Conservation (phyloP, 2,113 vertebrate genomes). For the Amblyornis subalaris region DNA sequence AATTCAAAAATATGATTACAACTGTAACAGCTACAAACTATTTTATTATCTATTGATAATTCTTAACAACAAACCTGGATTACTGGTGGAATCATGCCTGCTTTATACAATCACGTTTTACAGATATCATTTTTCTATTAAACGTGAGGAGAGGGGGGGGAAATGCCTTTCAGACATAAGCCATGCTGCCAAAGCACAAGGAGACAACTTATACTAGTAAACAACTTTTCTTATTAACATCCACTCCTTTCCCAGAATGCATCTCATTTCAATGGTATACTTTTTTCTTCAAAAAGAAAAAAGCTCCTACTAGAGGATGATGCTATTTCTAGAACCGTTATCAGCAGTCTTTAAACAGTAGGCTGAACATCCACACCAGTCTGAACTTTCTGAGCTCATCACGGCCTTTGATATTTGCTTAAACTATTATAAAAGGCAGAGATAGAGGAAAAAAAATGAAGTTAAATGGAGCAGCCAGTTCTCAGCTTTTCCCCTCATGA, state of each 20-base stretch:
- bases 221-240: neutral
- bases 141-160: neutral
- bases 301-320: neutral
- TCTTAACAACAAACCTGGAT: neutral
- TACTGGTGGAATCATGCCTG: neutral
- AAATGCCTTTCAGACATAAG: neutral
- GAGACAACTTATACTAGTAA: neutral
- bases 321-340: neutral
- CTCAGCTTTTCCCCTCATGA: slow-evolving; percentile 2
- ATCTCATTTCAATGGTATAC: neutral
- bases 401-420: slow-evolving; percentile 2
- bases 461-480: slow-evolving; percentile 21
- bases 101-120: neutral
- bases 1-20: neutral
- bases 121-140: neutral
- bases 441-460: neutral
- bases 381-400: slow-evolving; percentile 1
- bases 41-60: neutral
- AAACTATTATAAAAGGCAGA: neutral
- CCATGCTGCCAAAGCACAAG: neutral
- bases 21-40: neutral
- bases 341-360: neutral
- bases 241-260: neutral
- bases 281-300: neutral
- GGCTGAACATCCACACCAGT: neutral